Conservation (phyloP, 2,113 vertebrate species). For the Crotalus tigris region DNA sequence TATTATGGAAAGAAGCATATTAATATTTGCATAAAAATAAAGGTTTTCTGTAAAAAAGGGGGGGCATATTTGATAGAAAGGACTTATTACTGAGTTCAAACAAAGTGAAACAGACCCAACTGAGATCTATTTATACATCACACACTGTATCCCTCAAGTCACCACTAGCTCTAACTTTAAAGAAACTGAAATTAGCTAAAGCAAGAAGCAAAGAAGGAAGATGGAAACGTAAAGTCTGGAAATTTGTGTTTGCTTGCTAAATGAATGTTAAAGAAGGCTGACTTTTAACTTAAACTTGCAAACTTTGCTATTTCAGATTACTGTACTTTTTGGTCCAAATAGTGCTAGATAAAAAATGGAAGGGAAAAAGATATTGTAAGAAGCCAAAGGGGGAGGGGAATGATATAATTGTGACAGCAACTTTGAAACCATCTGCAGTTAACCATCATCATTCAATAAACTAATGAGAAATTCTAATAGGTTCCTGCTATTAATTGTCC, state of each 20-base stretch:
- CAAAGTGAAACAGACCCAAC: not conserved
- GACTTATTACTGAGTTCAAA: not conserved
- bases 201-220: not conserved
- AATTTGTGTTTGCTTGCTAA: not conserved
- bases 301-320: slow-evolving; percentile 1
- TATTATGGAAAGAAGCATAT: not conserved
- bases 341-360: not conserved
- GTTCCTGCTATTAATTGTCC: not conserved
- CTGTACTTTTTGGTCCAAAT: slow-evolving; percentile 13
- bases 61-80: not conserved
- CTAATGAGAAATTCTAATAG: not conserved
- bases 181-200: not conserved
- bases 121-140: not conserved
- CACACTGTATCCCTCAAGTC: not conserved
- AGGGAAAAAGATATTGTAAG: not conserved
- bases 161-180: not conserved
- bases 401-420: not conserved
- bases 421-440: slow-evolving; percentile 7
- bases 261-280: not conserved
- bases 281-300: not conserved
- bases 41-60: not conserved
- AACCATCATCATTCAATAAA: not conserved
- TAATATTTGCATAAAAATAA: not conserved
- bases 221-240: not conserved
- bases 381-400: not conserved